Conservation (phyloP, 2,113 vertebrate genomes). For the Candoia aspera region DNA sequence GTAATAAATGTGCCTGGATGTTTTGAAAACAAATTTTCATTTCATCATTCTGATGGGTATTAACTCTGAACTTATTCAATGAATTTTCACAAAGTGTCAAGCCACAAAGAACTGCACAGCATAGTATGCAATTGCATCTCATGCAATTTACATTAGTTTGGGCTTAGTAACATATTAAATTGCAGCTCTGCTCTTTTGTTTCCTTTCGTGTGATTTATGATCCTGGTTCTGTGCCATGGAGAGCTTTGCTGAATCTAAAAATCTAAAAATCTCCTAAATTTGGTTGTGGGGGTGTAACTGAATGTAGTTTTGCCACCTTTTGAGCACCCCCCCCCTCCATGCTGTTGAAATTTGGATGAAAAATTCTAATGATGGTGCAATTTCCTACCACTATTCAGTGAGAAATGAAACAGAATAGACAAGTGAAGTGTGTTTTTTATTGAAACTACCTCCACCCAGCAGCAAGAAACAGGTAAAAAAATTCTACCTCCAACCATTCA, state of each 20-base stretch:
- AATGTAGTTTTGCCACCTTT: background rate
- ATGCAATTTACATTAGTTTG: background rate
- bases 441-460: background rate
- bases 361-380: background rate
- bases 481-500: too few species aligned
- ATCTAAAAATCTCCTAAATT: background rate
- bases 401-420: background rate
- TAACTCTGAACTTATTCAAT: slow-evolving; percentile 28
- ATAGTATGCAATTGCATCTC: background rate
- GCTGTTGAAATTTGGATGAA: background rate
- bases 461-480: background rate
- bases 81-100: slow-evolving; percentile 22
- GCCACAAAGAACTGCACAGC: background rate
- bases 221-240: background rate
- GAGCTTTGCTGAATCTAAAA: background rate
- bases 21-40: slow-evolving; percentile 36
- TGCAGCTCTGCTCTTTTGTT: background rate
- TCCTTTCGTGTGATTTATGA: background rate
- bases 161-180: background rate
- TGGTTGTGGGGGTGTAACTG: background rate
- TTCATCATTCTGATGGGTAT: slow-evolving; percentile 33
- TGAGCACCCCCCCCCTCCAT: background rate
- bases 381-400: background rate
- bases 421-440: background rate
- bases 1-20: slow-evolving; percentile 36